Conservation (phyloP, 2,113 vertebrate genomes). For the Budorcas taxicolor region DNA sequence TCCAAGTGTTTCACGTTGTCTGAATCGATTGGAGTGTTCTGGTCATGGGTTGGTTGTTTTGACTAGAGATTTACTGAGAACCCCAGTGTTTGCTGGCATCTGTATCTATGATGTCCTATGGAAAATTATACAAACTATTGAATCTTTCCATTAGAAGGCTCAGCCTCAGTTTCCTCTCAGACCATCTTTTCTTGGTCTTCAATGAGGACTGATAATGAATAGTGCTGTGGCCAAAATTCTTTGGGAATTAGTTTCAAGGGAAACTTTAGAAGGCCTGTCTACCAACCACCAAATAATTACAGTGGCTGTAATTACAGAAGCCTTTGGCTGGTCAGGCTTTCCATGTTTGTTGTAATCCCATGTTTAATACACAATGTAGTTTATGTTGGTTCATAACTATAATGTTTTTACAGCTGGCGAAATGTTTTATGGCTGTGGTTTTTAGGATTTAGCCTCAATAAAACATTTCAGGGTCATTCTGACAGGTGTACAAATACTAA, state of each 20-base stretch:
- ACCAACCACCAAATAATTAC: not conserved
- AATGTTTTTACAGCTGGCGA: constrained; percentile 45
- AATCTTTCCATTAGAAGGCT: not conserved
- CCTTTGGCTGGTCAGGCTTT: not conserved
- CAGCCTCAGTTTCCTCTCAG: not conserved
- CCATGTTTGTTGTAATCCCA: not conserved
- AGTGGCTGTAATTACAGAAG: not conserved
- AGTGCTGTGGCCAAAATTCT: not conserved
- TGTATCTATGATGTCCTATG: not conserved
- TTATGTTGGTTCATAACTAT: not conserved
- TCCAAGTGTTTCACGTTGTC: not conserved
- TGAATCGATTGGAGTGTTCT: not conserved
- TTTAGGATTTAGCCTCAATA: constrained; percentile 49
- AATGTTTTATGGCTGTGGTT: constrained; percentile 29
- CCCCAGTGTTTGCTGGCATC: not conserved
- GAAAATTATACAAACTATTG: not conserved
- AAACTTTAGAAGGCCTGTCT: not conserved
- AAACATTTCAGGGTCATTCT: constrained; percentile 38
- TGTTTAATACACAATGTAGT: not conserved
- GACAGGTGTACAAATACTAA: constrained; percentile 30
- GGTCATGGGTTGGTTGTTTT: not conserved
- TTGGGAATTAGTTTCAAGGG: not conserved
- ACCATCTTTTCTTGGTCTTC: not conserved
- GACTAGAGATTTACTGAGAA: not conserved
- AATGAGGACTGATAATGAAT: not conserved